Base-by-base conservation (phyloP, 1,140 invertebrate species). In the Drosophila nebulosa region DNA sequence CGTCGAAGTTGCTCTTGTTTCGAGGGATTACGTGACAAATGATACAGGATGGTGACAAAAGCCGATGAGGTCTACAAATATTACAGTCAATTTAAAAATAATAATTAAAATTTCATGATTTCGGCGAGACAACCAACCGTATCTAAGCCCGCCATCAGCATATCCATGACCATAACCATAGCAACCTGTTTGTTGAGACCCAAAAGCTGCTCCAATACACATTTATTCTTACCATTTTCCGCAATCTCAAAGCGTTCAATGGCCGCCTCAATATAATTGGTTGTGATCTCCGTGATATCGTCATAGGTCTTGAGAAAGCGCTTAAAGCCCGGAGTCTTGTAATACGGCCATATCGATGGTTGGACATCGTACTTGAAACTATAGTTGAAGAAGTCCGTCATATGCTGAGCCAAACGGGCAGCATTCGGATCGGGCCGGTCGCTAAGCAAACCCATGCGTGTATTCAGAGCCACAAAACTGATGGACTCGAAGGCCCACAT, bases 71-170 rank as follows among this genome's bases (percentile, higher is more conserved):
- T 88, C 84, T 88, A 5, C 7, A 16, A 46, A 50, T 4, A 9
- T 10, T 0, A 21, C 18, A 3, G n/a, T 5, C n/a, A 21, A 21
- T 10, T 21, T 4, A 46, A 0, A 22, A 7, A 16, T 12, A 14
- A 0, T 2, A 16, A 42, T 26, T 1, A n/a, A n/a, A 16, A 0
- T 1, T 26, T 4, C 12, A 6, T 5, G 1, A 0, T 9, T 12
- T 1, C 7, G 0, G 0, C 12, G 3, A 7, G 7, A 1, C 0
- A 10, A 1, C 14, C 1, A n/a, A 95, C 95, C 72, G 95, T 96
- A 91, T 97, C 96, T 26, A 96, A 93, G 52, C 96, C 96, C 14
- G 95, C 95, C 60, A 95, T 92, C 21, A 97, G 65, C 93, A 96
- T 95, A 84, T 97, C 96, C 64, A 94, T 92, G 3, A 94, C 94